Evolutionary conservation across 2,113 vertebrate genomes (phyloP), one percentile per base, ranked within the genome.

Genomic region (Malurus alboscapulatus): DNA sequence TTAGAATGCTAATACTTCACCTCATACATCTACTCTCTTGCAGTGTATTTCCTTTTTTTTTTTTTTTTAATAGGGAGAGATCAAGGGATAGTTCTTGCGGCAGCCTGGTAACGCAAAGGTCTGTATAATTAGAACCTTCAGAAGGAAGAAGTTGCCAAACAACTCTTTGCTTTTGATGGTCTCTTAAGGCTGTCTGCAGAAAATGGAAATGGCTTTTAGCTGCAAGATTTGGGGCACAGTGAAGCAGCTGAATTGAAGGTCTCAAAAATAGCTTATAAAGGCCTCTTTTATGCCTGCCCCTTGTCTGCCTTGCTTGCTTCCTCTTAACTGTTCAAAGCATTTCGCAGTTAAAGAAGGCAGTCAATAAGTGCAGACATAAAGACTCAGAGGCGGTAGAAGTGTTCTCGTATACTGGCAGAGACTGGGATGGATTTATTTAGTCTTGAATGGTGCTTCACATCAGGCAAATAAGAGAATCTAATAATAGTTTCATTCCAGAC

Each of bases 161-260:
- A 81, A 30, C 45, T 57, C 91, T 68, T 72, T 82, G 62, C 69
- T 83, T 90, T 87, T 82, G 54, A 84, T 66, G 58, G 66, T 82
- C 45, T 83, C 81, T 92, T 58, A 73, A 57, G 50, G 34, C 71
- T 88, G 91, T 93, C 77, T 92, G 50, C 24, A 76, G 54, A 96
- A 88, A 96, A 93, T 92, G 89, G 81, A 92, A 96, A 95, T 95
- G 79, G 87, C 73, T 95, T 95, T 95, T 95, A 84, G 84, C n/a
- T 79, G 69, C 53, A 94, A 68, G 71, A 82, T 91, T 92, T 93
- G 91, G 47, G 66, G n/a, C 66, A 94, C 71, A 83, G 59, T 69
- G 38, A 21, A 87, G 62, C 36, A 72, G 89, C 45, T 84, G 84
- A 92, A 92, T 57, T 69, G 87, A 75, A 75, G 36, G 54, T 79